These are phyloP conservation scores for Bacillus rossius DNA, from an alignment of 1,140 invertebrate genomes.

Conservation along the genomic window DNA sequence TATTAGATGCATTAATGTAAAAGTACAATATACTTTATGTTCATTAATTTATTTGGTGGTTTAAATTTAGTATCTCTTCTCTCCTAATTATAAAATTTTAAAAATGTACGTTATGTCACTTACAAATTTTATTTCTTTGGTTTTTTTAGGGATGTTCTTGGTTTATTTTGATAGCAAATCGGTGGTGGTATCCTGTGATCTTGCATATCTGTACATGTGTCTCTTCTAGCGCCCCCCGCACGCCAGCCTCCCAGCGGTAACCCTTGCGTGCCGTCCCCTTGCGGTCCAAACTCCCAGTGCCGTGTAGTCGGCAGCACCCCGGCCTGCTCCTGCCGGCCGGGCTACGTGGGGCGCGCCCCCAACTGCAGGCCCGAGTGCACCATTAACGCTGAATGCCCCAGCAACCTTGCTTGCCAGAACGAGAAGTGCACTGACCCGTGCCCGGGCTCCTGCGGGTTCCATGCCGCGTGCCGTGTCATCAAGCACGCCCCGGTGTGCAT, in stretches of 20 bases:
- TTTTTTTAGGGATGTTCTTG: no score
- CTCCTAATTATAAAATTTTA: no score
- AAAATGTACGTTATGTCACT: no score
- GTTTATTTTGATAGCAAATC: no score
- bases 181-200: neutral
- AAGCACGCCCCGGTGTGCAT: constrained; percentile 32
- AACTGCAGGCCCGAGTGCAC: constrained; percentile 35
- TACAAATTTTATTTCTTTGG: no score
- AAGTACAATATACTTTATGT: no score
- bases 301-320: constrained; percentile 31
- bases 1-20: no score
- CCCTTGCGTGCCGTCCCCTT: constrained; percentile 40
- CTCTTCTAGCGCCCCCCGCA: constrained; percentile 22
- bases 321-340: constrained; percentile 35
- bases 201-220: neutral
- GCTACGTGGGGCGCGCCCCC: constrained; percentile 36
- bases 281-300: constrained; percentile 40
- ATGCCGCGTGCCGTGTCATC: constrained; percentile 22
- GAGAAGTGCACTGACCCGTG: constrained; percentile 33
- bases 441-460: constrained; percentile 30
- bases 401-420: constrained; percentile 30
- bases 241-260: constrained; percentile 18
- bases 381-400: constrained; percentile 27
- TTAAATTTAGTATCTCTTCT: no score
- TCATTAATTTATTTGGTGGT: no score